Base-by-base conservation (phyloP, 2,113 vertebrate species). In the Tychaedon coryphoeus region DNA sequence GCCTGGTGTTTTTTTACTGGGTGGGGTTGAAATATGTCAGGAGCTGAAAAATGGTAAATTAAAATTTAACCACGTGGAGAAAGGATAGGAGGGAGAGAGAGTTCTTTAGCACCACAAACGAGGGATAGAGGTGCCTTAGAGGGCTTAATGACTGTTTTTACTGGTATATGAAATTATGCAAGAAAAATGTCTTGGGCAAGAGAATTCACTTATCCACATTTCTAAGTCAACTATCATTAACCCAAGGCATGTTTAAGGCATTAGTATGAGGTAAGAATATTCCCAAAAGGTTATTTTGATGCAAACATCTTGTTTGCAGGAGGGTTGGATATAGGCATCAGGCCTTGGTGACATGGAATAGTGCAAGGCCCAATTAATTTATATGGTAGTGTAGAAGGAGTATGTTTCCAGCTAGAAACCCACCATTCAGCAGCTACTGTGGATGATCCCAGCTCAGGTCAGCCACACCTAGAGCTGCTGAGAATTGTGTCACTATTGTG, bases 81-180 rank as follows among this genome's bases (percentile, higher is more conserved):
- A 86, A 12, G 31, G 4, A 4, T n/a, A 28, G 17, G n/a, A 84
- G 6, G 29, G 29, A 74, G 43, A 36, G 8, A 31, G 5, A 0
- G 0, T 56, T 23, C 15, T 66, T 64, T 65, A n/a, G 6, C 22
- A 48, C 0, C 2, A 18, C 4, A 86, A 61, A 28, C 45, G n/a
- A 36, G 6, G 23, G 23, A 24, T 6, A 50, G 42, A 73, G 10
- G 29, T 67, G 5, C 3, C 17, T 6, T 51, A 36, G 58, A 61
- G 48, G 18, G 5, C 14, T 62, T 86, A 4, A 5, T 40, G 24
- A 23, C 8, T 58, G 33, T 51, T 85, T 85, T 74, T 29, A 20
- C 19, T 6, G 5, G 6, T 31, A 43, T 19, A 28, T 50, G 33
- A 87, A 80, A 64, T 85, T 4, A 50, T 33, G 4, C 3, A 1